Evolutionary conservation across 2,797 vertebrate species (phyloP), one percentile per base, ranked within the genome.

Genomic region (Clarias laeviceps): DNA sequence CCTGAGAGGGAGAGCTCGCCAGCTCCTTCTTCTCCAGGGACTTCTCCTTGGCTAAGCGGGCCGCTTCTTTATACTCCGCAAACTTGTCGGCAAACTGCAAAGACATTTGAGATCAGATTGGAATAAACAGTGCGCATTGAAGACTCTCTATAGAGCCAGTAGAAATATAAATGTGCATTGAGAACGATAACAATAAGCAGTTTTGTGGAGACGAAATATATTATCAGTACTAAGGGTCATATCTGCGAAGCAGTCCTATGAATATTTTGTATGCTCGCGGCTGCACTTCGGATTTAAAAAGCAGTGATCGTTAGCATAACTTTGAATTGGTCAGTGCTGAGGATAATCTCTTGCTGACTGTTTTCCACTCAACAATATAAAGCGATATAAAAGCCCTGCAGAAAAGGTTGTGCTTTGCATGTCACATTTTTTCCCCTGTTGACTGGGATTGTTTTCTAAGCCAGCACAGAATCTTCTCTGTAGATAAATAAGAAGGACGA

Each of bases 11-110:
- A 88, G 98, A 99, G 89, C 97, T 99, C 86, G 97, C 97, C 92
- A 99, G 95, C 85, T 99, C 98, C 97, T 97, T 98, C 93, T 99
- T 99, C 90, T 99, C 97, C 87, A 98, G 97, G 78, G 97, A 98
- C 93, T 99, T 99, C 94, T 99, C 98, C 92, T 99, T 99, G 85
- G 98, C 98, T 73, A 99, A 94, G 85, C 98, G 95, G 0, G 98
- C 98, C 84, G 98, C 98, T 95, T 99, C 98, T 93, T 99, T 99
- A 92, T 99, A 99, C 93, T 99, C 98, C 83, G 97, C 96, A 96
- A 99, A 99, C 93, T 99, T 99, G 91, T 99, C 98, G 93, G 98
- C 97, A 95, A 99, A 99, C 98, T 99, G 92, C 93, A 95, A 84
- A 88, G 62, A 87, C 27, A 84, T 59, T 82, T 11, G n/a, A 59